Evolutionary conservation across 2,113 vertebrate species (phyloP).

Genomic region (Tringa solitaria): DNA sequence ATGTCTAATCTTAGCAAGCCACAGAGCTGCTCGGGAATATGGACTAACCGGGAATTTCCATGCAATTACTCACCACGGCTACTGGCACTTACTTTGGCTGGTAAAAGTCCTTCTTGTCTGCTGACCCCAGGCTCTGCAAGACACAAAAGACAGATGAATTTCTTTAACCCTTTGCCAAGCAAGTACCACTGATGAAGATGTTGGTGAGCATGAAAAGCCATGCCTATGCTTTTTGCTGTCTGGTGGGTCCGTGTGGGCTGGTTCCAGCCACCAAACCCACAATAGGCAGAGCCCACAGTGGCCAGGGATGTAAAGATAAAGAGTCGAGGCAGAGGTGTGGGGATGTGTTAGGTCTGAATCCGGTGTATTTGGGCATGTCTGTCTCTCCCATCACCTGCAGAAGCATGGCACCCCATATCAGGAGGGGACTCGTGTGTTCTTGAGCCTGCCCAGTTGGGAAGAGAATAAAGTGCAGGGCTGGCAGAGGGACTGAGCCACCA

Average conservation of each 20-base stretch:
- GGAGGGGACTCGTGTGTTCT: background rate
- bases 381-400: background rate
- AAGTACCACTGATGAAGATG: background rate
- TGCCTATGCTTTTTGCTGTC: background rate
- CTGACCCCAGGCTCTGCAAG: slow-evolving; percentile 84
- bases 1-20: slow-evolving; percentile 50
- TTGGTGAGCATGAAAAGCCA: background rate
- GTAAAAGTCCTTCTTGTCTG: slow-evolving; percentile 82
- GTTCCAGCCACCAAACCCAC: background rate
- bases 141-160: slow-evolving; percentile 8
- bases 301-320: background rate
- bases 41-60: slow-evolving; percentile 33
- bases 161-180: background rate
- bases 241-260: fast-evolving
- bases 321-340: background rate
- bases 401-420: background rate
- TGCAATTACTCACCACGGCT: slow-evolving; percentile 18
- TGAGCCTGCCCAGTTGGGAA: background rate
- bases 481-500: background rate
- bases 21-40: background rate
- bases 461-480: background rate
- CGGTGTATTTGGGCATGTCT: fast-evolving
- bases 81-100: slow-evolving; percentile 79
- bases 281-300: background rate
- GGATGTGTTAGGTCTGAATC: background rate